These are phyloP conservation scores for Lasiurus cinereus DNA, from an alignment of 2,113 vertebrate genomes.

Conservation along the genomic window DNA sequence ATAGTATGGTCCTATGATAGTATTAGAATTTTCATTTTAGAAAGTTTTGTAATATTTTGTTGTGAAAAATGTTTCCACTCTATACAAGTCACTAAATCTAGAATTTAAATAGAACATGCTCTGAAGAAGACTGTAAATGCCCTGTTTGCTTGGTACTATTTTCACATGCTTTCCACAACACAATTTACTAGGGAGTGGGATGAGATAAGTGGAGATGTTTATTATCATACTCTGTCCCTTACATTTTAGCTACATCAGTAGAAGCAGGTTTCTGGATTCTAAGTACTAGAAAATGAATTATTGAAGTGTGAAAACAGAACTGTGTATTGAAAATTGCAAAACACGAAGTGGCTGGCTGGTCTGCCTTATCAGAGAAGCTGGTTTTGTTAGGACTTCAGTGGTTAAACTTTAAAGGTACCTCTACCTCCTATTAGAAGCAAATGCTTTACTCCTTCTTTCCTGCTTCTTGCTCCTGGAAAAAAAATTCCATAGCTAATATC, in stretches of 20 bases:
- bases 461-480: constrained; percentile 48
- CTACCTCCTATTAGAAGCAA: not conserved
- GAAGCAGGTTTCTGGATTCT: constrained; percentile 75
- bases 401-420: constrained; percentile 63
- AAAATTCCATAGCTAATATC: constrained; percentile 38
- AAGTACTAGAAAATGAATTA: constrained; percentile 68
- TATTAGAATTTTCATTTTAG: constrained; percentile 27
- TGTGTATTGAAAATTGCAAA: constrained; percentile 67
- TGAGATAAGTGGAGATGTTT: constrained; percentile 62
- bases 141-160: constrained; percentile 68
- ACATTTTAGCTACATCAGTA: constrained; percentile 70
- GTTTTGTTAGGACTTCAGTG: constrained; percentile 49
- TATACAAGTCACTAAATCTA: constrained; percentile 42
- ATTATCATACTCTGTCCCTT: constrained; percentile 68
- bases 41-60: constrained; percentile 45
- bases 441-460: not conserved
- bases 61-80: not conserved
- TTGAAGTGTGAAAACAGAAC: constrained; percentile 69
- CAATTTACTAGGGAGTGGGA: constrained; percentile 65
- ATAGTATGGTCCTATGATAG: not conserved
- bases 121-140: constrained; percentile 29
- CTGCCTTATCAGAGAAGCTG: constrained; percentile 55
- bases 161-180: constrained; percentile 70
- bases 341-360: constrained; percentile 23
- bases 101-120: constrained; percentile 33